Percentiles rank a stretch among this genome's conserved stretches.
These are phyloP conservation scores for Leptinotarsa haldemani DNA, from an alignment of 2,888 invertebrate genomes.

Conservation along the genomic window DNA sequence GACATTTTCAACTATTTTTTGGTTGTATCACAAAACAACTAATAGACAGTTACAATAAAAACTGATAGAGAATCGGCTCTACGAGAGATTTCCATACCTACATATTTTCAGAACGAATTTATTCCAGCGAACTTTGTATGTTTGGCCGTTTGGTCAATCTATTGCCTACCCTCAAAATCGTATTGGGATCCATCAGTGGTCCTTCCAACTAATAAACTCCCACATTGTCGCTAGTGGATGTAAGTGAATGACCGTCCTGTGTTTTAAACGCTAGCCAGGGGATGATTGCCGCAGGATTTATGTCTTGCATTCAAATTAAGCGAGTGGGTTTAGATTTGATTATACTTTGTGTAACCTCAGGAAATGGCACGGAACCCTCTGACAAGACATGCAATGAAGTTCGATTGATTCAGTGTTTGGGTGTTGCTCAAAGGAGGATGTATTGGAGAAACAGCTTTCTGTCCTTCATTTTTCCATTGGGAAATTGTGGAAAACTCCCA, in stretches of 20 bases:
- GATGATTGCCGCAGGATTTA: conserved; percentile 14
- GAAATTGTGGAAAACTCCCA: too few relatives aligned
- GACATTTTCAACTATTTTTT: too few relatives aligned
- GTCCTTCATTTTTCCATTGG: too few relatives aligned
- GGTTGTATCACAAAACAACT: too few relatives aligned
- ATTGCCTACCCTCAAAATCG: neutral
- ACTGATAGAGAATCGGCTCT: too few relatives aligned
- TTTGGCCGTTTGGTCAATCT: neutral
- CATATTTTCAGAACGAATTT: too few relatives aligned
- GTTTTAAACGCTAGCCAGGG: conserved; percentile 28
- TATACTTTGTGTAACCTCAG: conserved; percentile 19
- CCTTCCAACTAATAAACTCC: conserved; percentile 22
- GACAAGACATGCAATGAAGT: neutral
- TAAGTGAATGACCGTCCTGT: conserved; percentile 26
- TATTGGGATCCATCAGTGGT: conserved; percentile 17
- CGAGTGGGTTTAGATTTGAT: conserved; percentile 19
- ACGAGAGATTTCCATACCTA: too few relatives aligned
- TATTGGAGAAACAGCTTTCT: too few relatives aligned
- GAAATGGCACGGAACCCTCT: neutral
- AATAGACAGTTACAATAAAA: too few relatives aligned
- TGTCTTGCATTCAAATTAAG: conserved; percentile 32
- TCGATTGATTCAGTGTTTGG: neutral
- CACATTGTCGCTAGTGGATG: conserved; percentile 24
- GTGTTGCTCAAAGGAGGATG: too few relatives aligned
- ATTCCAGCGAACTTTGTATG: neutral